Evolutionary conservation across 1,140 invertebrate genomes (phyloP).

Genomic region (Oncopeltus fasciatus): DNA sequence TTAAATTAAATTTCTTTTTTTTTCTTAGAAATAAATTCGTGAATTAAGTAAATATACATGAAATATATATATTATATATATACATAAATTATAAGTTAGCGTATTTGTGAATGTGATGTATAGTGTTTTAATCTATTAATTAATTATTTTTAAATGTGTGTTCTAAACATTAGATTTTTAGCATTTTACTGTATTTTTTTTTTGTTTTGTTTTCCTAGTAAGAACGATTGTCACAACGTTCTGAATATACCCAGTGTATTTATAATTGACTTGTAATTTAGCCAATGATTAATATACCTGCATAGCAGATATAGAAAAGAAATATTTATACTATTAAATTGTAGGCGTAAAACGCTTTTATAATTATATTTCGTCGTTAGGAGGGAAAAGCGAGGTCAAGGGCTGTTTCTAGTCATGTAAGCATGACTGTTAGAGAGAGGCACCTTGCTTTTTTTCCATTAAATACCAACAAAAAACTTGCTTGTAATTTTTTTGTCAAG

Average conservation of each 20-base stretch:
- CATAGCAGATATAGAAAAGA: conserved; percentile 16
- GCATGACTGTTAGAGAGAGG: conserved; percentile 10
- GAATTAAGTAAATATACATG: conserved; percentile 11
- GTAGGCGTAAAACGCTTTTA: conserved; percentile 22
- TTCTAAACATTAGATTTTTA: conserved; percentile 18
- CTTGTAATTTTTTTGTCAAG: conserved; percentile 23
- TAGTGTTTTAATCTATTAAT: conserved; percentile 19
- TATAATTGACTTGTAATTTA: conserved; percentile 15
- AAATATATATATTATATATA: conserved; percentile 13
- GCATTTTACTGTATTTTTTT: conserved; percentile 15
- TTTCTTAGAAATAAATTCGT: conserved; percentile 10
- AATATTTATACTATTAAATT: conserved; percentile 10
- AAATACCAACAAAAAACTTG: conserved; percentile 16
- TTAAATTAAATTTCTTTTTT: conserved; percentile 10
- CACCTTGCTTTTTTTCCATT: conserved; percentile 13
- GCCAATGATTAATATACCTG: conserved; percentile 9
- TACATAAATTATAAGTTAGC: conserved; percentile 16
- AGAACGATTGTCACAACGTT: background rate
- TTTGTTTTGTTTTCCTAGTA: conserved; percentile 5
- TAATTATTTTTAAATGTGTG: conserved; percentile 19
- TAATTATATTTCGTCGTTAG: conserved; percentile 16
- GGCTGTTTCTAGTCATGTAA: conserved; percentile 8
- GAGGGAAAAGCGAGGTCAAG: background rate
- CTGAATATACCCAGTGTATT: conserved; percentile 17
- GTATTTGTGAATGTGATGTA: conserved; percentile 24